These are phyloP conservation scores for Spodoptera picta DNA, from an alignment of 2,888 invertebrate genomes.

Conservation along the genomic window DNA sequence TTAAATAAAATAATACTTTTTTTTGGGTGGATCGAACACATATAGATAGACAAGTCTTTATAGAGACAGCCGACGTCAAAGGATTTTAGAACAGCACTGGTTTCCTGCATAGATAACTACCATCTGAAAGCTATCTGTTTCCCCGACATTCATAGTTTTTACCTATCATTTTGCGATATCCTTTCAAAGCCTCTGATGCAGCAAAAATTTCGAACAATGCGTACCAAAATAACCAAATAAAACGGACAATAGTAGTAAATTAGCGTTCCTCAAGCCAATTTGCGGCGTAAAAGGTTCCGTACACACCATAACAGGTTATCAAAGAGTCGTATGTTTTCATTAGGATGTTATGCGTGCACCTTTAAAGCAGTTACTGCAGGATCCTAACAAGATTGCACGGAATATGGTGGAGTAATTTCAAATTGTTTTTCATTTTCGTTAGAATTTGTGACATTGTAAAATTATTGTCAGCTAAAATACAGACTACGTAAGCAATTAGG, in stretches of 20 bases:
- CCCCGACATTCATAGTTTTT: background rate
- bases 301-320: conserved; percentile 83
- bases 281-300: conserved; percentile 70
- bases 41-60: no score
- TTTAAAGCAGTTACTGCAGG: conserved; percentile 65
- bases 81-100: no score
- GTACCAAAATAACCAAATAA: conserved; percentile 57
- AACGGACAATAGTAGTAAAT: conserved; percentile 73
- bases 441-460: conserved; percentile 3
- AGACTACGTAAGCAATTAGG: no score
- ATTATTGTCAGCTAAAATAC: no score
- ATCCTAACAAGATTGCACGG: conserved; percentile 48
- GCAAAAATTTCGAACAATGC: conserved; percentile 39
- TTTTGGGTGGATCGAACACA: no score
- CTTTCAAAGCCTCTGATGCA: conserved; percentile 11
- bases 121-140: no score
- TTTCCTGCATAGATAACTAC: no score
- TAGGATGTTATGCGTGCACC: conserved; percentile 69
- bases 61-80: no score
- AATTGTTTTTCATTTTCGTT: conserved; percentile 43
- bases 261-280: conserved; percentile 75
- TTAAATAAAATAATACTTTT: no score
- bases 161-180: conserved; percentile 7
- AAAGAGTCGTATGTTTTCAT: conserved; percentile 87
- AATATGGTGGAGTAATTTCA: conserved; percentile 51